Conservation (phyloP, 2,797 vertebrate species). For the Neopelma chrysocephalum region DNA sequence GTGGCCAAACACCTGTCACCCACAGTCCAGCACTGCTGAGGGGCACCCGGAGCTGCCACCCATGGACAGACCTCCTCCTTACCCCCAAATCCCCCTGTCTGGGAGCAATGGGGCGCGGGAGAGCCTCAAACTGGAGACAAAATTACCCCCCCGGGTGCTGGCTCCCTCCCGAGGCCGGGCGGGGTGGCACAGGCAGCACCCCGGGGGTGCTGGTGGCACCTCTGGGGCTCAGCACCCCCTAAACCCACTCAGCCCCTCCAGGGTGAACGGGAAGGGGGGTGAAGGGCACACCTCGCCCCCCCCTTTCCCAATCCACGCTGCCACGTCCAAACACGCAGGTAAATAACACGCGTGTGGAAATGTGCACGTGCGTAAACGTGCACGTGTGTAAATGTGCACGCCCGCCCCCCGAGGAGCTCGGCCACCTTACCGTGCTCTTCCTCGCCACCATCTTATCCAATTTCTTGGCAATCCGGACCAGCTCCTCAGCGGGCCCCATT, state of each 20-base stretch:
- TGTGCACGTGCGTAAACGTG: accelerated
- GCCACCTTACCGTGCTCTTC: slow-evolving; percentile 88
- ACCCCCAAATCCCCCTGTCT: not conserved
- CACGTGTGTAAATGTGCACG: accelerated
- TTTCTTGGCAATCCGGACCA: slow-evolving; percentile 89
- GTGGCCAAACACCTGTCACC: slow-evolving; percentile 52
- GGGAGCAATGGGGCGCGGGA: not conserved
- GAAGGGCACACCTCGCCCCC: accelerated
- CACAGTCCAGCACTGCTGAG: accelerated
- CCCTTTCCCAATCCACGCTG: accelerated
- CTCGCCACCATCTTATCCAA: slow-evolving; percentile 97
- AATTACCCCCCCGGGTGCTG: not conserved
- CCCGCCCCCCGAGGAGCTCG: not conserved
- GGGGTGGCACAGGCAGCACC: not conserved
- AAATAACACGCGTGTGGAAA: not conserved
- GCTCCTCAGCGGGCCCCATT: slow-evolving; percentile 91
- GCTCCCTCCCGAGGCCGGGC: accelerated
- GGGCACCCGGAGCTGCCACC: not conserved
- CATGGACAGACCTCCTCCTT: not conserved
- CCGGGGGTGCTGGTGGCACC: not conserved
- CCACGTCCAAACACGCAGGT: accelerated
- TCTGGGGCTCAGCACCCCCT: not conserved
- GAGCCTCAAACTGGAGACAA: not conserved
- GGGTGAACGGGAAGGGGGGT: not conserved
- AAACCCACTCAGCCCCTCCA: not conserved